Evolutionary conservation across 2,888 invertebrate genomes (phyloP).

Genomic region (Esperia sulphurella): DNA sequence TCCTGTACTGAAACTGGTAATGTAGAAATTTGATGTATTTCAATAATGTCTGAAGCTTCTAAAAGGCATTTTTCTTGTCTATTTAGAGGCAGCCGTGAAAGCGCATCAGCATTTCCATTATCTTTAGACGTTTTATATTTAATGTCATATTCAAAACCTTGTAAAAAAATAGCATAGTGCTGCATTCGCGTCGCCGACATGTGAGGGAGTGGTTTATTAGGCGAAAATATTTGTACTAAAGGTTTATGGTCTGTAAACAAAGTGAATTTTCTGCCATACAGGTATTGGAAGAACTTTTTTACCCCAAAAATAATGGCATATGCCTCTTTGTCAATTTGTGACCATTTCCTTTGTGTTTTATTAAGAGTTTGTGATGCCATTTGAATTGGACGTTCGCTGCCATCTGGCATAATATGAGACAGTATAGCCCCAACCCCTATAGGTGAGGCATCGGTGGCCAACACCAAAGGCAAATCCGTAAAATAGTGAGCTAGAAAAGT

Average conservation of each 20-base stretch:
- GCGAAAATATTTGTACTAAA: background rate
- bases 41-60: background rate
- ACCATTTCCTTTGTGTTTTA: background rate
- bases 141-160: background rate
- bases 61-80: background rate
- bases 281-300: background rate
- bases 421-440: background rate
- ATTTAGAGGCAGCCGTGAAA: background rate
- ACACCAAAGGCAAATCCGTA: background rate
- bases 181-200: background rate
- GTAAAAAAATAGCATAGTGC: background rate
- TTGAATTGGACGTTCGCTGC: background rate
- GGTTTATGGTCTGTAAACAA: background rate
- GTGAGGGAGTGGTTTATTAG: background rate
- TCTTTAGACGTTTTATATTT: background rate
- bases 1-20: background rate
- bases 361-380: background rate
- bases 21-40: background rate
- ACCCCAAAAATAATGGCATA: background rate
- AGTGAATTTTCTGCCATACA: background rate
- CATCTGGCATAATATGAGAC: background rate
- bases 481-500: background rate
- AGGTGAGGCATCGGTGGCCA: background rate
- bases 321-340: background rate
- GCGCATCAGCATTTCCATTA: background rate